Evolutionary conservation across 2,797 vertebrate species (phyloP), one percentile per base, ranked within the genome.

Genomic region (Melanotaenia boesemani): DNA sequence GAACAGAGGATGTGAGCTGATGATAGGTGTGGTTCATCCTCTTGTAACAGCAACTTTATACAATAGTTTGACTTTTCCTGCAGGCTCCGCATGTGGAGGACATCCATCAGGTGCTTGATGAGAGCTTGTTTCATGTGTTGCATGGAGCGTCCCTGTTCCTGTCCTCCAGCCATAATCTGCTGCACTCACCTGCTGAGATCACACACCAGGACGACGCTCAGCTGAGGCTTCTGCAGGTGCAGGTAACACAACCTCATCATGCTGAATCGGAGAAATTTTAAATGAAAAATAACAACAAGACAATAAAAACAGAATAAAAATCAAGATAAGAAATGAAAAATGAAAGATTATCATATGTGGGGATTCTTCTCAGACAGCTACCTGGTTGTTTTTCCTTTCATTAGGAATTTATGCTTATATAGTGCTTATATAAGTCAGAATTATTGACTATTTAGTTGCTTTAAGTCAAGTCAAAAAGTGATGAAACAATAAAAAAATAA

Each of bases 51-150:
- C 12, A 6, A 16, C 16, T 9, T 26, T 66, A 12, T 0, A 36
- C 63, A 4, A 46, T 0, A 0, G 22, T 46, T 48, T 36, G 26
- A 10, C 22, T 2, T 55, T 0, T 62, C 20, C 26, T 34, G 46
- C 83, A 87, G 86, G 58, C 15, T 0, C 44, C 41, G 48, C 22
- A 63, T 10, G 72, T 1, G n/a, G 73, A 61, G 65, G 72, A 20
- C 58, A 30, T 63, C 63, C 37, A 0, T 7, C 81, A 79, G 79
- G 63, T 34, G 15, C 83, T 96, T 86, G 95, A 96, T 63, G 95
- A 94, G 86, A 92, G 94, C 67, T 83, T 97, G 74, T 97, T 96
- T 87, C 92, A 95, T 15, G 87, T 95, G 26, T 86, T 98, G 71
- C 88, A 91, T 69, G 87, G 93, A 2, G 89, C 94, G 58, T 93